Evolutionary conservation across 1,140 invertebrate genomes (phyloP).

Genomic region (Halyomorpha halys): DNA sequence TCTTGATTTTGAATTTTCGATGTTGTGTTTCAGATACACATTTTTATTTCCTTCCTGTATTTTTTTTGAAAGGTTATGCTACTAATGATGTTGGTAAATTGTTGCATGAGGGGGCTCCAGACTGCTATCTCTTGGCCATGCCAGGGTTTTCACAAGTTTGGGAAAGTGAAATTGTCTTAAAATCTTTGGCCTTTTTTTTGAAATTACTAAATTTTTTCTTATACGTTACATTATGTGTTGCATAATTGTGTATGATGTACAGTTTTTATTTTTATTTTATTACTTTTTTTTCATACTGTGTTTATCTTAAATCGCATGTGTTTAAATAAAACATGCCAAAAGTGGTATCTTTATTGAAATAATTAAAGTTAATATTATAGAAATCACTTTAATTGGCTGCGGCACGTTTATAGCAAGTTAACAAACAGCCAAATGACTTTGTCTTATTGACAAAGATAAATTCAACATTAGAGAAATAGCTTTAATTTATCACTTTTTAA

Average conservation of each 20-base stretch:
- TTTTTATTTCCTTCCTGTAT: too few species aligned
- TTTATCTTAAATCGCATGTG: conserved; percentile 18
- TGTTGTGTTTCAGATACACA: too few species aligned
- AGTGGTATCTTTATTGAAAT: conserved; percentile 1
- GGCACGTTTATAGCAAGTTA: conserved; percentile 26
- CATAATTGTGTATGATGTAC: conserved; percentile 28
- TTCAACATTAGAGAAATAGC: background rate
- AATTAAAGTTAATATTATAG: background rate
- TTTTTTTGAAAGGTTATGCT: conserved; percentile 12
- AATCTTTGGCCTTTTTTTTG: conserved; percentile 5
- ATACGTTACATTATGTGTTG: conserved; percentile 25
- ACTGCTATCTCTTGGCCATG: conserved; percentile 26
- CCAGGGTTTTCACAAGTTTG: conserved; percentile 20
- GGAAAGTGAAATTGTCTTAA: conserved; percentile 15
- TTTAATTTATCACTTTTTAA: conserved; percentile 11
- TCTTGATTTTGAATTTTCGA: too few species aligned
- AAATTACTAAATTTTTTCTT: conserved; percentile 12
- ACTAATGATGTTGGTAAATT: conserved; percentile 13
- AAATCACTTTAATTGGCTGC: conserved; percentile 17
- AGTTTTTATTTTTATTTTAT: conserved; percentile 17
- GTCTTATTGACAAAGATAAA: background rate
- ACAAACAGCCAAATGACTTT: conserved; percentile 19
- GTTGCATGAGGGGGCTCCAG: conserved; percentile 24
- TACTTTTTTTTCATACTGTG: conserved; percentile 8
- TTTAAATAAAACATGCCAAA: conserved; percentile 15